phyloP scores from a whole-genome alignment of 2,888 invertebrate species.

The Rotaria macrura region DNA sequence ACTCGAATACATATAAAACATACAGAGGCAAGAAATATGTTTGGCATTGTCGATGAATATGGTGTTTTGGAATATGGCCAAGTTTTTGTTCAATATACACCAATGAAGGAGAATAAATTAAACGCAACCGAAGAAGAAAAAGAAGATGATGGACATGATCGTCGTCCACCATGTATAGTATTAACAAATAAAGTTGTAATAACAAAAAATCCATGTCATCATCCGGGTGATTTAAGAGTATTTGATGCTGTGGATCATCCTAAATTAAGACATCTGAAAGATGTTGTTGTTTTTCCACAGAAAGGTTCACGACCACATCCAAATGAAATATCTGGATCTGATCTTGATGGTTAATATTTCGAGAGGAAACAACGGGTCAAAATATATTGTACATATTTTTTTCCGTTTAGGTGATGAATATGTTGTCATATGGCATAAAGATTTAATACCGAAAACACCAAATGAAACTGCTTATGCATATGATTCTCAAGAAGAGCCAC shows the following conservation, averaged over 20 bases:
- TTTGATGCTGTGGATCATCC: neutral
- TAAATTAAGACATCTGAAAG: neutral
- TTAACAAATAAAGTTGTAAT: neutral
- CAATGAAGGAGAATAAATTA: neutral
- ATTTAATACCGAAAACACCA: neutral
- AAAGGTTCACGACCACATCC: neutral
- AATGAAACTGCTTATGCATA: neutral
- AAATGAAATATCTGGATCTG: constrained; percentile 11
- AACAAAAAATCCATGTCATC: constrained; percentile 23
- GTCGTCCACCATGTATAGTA: neutral
- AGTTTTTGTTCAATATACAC: neutral
- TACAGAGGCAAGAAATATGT: constrained; percentile 1
- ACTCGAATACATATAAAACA: neutral
- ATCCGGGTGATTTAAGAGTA: constrained; percentile 12
- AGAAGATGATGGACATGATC: neutral
- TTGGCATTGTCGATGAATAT: constrained; percentile 11
- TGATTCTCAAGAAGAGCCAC: neutral
- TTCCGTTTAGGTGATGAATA: neutral
- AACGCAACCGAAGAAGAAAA: neutral
- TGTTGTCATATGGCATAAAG: constrained; percentile 3
- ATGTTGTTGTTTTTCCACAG: neutral
- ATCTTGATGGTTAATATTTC: neutral
- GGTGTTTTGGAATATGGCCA: neutral
- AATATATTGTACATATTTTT: no score
- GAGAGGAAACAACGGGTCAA: neutral